A percentile compares a stretch with the other conserved stretches of the same genome.
Evolutionary conservation across 2,797 vertebrate genomes (phyloP).

Genomic region (Enteromius argenteus): DNA sequence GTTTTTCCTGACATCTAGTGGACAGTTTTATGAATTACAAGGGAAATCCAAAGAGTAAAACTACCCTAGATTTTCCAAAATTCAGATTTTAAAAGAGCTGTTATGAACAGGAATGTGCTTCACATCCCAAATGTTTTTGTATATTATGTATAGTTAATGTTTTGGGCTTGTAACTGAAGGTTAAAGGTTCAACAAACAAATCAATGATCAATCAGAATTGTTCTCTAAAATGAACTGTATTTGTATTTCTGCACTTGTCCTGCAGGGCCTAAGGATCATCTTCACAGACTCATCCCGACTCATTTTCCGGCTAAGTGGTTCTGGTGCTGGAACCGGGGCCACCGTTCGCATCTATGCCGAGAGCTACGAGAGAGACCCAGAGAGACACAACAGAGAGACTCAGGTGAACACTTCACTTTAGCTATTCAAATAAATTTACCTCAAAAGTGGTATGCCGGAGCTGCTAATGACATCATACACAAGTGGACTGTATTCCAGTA

Average conservation of each 20-base stretch:
- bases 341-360: slow-evolving; percentile 94
- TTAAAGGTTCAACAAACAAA: not conserved
- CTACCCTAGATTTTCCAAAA: not conserved
- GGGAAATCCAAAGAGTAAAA: not conserved
- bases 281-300: slow-evolving; percentile 91
- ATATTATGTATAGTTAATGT: not conserved
- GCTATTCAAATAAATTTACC: not conserved
- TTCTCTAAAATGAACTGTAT: not conserved
- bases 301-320: slow-evolving; percentile 94
- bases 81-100: not conserved
- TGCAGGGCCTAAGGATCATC: slow-evolving; percentile 90
- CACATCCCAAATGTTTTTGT: not conserved
- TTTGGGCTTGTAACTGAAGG: not conserved
- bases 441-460: not conserved
- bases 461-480: not conserved
- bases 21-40: slow-evolving; percentile 47
- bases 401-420: slow-evolving; percentile 83
- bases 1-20: slow-evolving; percentile 73
- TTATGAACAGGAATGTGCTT: not conserved
- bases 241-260: slow-evolving; percentile 24
- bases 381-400: slow-evolving; percentile 90
- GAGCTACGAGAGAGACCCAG: slow-evolving; percentile 93
- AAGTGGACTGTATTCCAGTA: not conserved
- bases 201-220: not conserved
- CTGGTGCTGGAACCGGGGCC: slow-evolving; percentile 86